Percentiles rank a stretch among this genome's conserved stretches.
Evolutionary conservation across 1,140 invertebrate species (phyloP).

Genomic region (Brachionus plicatilis): DNA sequence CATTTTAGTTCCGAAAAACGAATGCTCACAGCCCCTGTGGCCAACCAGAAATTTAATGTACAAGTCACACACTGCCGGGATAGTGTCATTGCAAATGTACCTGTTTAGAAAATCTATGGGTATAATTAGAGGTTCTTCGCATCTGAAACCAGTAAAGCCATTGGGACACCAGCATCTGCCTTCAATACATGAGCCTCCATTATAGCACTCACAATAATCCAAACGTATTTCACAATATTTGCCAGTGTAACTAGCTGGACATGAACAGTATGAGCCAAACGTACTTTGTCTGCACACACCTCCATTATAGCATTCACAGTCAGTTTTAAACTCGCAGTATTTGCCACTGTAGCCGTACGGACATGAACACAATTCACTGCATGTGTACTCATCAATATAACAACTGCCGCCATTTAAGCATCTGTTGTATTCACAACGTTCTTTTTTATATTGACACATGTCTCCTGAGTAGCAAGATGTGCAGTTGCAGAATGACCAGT

Average conservation of each 20-base stretch:
- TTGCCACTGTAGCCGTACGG: constrained; percentile 59
- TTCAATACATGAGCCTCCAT: constrained; percentile 76
- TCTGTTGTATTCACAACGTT: neutral
- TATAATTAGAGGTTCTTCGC: neutral
- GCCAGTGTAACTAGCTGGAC: neutral
- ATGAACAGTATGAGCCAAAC: neutral
- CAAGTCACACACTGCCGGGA: neutral
- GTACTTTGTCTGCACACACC: neutral
- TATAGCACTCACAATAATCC: constrained; percentile 64
- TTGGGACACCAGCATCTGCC: constrained; percentile 27
- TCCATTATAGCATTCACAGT: neutral
- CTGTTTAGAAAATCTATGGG: neutral
- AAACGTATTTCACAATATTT: constrained; percentile 32
- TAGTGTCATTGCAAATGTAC: neutral
- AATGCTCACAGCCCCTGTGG: neutral
- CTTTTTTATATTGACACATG: neutral
- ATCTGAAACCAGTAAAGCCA: constrained; percentile 39
- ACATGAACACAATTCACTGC: constrained; percentile 60
- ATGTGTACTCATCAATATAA: constrained; percentile 39
- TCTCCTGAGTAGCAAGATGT: neutral
- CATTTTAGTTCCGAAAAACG: neutral
- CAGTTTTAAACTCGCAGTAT: constrained; percentile 50
- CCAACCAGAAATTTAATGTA: neutral
- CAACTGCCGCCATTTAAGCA: constrained; percentile 13
- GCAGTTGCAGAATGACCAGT: neutral